Conservation (phyloP, 2,113 vertebrate genomes). For the Plotosus lineatus region DNA sequence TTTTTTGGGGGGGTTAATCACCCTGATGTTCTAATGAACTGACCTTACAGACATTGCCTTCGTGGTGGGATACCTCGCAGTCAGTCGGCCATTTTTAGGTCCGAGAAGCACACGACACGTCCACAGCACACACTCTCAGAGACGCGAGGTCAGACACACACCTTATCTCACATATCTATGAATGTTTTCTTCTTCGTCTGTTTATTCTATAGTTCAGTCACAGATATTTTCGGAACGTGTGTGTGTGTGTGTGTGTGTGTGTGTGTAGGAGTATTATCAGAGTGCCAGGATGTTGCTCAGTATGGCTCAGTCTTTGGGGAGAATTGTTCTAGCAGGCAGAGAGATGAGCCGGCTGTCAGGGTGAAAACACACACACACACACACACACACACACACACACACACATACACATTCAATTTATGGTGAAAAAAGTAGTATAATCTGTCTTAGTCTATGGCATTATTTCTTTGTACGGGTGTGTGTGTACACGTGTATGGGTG, state of each 20-base stretch:
- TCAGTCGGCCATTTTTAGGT: constrained; percentile 90
- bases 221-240: neutral
- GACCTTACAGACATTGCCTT: constrained; percentile 83
- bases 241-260: constrained; percentile 34
- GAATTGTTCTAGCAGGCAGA: constrained; percentile 93
- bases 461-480: neutral
- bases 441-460: too few relatives aligned
- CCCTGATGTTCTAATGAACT: neutral
- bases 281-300: constrained; percentile 94
- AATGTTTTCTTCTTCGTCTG: too few relatives aligned
- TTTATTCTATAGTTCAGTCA: too few relatives aligned
- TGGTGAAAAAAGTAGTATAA: too few relatives aligned
- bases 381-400: neutral
- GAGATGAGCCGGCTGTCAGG: constrained; percentile 96
- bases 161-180: neutral
- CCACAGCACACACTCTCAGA: constrained; percentile 84
- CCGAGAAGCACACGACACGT: constrained; percentile 79
- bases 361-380: constrained; percentile 64
- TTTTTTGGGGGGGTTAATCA: neutral
- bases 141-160: constrained; percentile 82
- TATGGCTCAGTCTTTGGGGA: constrained; percentile 93
- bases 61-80: constrained; percentile 92
- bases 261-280: constrained; percentile 93
- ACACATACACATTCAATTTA: neutral
- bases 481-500: neutral